These are phyloP conservation scores for Galeopterus variegatus DNA, from an alignment of 2,113 vertebrate genomes.

Conservation along the genomic window DNA sequence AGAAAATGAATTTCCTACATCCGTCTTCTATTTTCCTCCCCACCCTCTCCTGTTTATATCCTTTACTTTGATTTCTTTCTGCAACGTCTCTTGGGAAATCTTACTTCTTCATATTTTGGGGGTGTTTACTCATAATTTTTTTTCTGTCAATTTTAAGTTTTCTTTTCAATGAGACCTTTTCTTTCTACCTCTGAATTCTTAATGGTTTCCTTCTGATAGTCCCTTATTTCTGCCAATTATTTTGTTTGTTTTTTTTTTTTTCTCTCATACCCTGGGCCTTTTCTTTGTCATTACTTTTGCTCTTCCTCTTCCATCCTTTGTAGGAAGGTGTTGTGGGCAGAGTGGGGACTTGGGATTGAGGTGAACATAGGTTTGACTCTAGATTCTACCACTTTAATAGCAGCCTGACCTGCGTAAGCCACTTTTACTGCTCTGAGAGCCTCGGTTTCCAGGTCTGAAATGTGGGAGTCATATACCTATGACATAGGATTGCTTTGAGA, in stretches of 20 bases:
- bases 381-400: neutral
- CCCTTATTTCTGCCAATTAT: neutral
- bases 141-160: conserved; percentile 46
- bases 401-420: neutral
- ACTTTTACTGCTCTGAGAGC: neutral
- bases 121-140: conserved; percentile 56
- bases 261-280: neutral
- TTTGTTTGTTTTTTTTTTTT: neutral
- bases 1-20: conserved; percentile 39
- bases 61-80: conserved; percentile 66
- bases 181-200: conserved; percentile 21
- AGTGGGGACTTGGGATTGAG: neutral
- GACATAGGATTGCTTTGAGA: neutral
- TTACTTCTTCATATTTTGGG: conserved; percentile 56
- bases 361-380: neutral
- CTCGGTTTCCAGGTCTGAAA: neutral
- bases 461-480: neutral
- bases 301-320: neutral
- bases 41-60: neutral
- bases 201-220: neutral
- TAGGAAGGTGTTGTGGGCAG: neutral
- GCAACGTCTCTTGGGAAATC: conserved; percentile 70
- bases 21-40: neutral
- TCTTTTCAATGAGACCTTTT: conserved; percentile 55
- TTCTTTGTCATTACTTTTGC: neutral